phyloP scores from a whole-genome alignment of 2,113 vertebrate genomes.

The Lophius piscatorius region DNA sequence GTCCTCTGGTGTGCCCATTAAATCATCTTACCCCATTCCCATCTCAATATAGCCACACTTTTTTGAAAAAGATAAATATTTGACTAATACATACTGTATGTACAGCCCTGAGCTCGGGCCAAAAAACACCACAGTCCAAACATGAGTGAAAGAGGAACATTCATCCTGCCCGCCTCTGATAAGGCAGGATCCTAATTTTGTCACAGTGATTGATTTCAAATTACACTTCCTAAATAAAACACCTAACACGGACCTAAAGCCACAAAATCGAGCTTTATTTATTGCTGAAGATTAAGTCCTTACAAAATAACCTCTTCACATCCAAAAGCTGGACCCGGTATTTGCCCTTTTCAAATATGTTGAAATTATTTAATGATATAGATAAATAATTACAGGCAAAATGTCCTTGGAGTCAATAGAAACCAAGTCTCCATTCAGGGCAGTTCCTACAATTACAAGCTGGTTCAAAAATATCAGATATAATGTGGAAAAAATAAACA shows the following conservation, averaged over 20 bases:
- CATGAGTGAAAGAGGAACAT: constrained; percentile 73
- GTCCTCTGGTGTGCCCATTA: constrained; percentile 75
- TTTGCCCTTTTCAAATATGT: constrained; percentile 8
- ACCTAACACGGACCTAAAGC: constrained; percentile 9
- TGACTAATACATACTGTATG: constrained; percentile 78
- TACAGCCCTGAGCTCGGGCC: constrained; percentile 72
- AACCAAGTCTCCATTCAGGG: constrained; percentile 22
- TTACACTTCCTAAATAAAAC: constrained; percentile 42
- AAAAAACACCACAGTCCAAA: constrained; percentile 69
- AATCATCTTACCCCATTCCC: constrained; percentile 78
- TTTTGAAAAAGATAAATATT: constrained; percentile 83
- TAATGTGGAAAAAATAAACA: constrained; percentile 73
- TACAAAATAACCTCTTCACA: constrained; percentile 16
- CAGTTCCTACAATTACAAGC: constrained; percentile 55
- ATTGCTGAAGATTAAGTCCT: constrained; percentile 29
- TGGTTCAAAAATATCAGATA: constrained; percentile 68
- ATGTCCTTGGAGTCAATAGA: constrained; percentile 47
- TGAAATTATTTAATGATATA: constrained; percentile 44
- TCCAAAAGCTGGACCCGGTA: not conserved
- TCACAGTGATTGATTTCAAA: constrained; percentile 30
- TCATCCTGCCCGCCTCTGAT: constrained; percentile 67
- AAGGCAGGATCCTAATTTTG: constrained; percentile 46
- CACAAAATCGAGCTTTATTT: constrained; percentile 13
- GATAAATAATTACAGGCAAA: constrained; percentile 57
- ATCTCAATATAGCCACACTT: constrained; percentile 78